Percentiles rank a stretch among this genome's conserved stretches.
Evolutionary conservation across 2,888 invertebrate species (phyloP).

Genomic region (Tholera decimalis): DNA sequence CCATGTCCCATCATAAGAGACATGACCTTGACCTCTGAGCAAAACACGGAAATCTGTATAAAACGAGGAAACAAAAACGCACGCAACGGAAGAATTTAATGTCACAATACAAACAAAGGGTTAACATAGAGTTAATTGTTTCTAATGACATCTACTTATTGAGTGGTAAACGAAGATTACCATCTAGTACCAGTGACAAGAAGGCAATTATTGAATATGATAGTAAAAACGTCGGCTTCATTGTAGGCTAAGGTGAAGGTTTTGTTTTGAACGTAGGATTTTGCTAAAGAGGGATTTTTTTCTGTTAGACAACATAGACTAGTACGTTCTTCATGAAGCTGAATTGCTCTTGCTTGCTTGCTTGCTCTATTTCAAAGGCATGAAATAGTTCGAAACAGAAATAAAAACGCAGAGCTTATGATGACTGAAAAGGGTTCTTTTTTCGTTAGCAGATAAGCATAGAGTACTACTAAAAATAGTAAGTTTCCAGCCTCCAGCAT

Average conservation of each 20-base stretch:
- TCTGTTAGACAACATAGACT: too few species aligned
- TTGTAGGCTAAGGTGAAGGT: background rate
- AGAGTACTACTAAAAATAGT: too few species aligned
- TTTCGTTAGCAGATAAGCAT: too few species aligned
- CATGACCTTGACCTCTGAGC: background rate
- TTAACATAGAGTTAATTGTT: conserved; percentile 28
- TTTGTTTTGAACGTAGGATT: background rate
- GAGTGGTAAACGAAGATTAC: conserved; percentile 18
- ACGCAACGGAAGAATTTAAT: conserved; percentile 43
- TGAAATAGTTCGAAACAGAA: too few species aligned
- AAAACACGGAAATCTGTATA: conserved; percentile 30
- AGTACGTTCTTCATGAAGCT: too few species aligned
- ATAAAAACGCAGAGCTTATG: too few species aligned
- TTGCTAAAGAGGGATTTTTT: background rate
- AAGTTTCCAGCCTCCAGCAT: too few species aligned
- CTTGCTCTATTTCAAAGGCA: too few species aligned
- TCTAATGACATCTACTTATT: conserved; percentile 39
- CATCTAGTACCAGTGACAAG: background rate
- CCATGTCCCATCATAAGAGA: conserved; percentile 1
- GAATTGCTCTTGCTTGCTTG: too few species aligned
- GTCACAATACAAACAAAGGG: conserved; percentile 43
- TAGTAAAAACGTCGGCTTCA: conserved; percentile 24
- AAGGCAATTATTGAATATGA: conserved; percentile 27
- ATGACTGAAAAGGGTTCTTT: too few species aligned
- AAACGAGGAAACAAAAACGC: conserved; percentile 31